A percentile compares a stretch with the other conserved stretches of the same genome.
Evolutionary conservation across 2,797 vertebrate genomes (phyloP).

Genomic region (Gymnoscopelus braueri): DNA sequence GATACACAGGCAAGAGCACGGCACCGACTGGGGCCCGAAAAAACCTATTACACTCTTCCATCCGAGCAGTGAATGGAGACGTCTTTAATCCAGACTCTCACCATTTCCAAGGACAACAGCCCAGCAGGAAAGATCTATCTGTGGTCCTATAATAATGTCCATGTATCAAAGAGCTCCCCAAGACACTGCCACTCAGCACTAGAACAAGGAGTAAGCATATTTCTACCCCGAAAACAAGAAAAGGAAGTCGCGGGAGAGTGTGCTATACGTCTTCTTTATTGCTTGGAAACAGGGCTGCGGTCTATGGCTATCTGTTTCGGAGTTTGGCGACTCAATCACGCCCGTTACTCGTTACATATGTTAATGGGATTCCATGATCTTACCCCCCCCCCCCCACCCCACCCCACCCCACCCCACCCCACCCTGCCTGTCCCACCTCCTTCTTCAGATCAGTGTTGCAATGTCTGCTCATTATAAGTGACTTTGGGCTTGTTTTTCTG

Average conservation of each 20-base stretch:
- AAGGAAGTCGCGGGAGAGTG: conserved; percentile 4
- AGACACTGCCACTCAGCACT: conserved; percentile 68
- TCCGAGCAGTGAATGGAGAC: conserved; percentile 74
- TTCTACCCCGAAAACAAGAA: conserved; percentile 37
- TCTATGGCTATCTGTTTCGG: conserved; percentile 30
- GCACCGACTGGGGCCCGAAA: not conserved
- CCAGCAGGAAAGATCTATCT: conserved; percentile 68
- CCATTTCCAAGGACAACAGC: conserved; percentile 80
- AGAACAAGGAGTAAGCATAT: conserved; percentile 57
- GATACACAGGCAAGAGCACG: too few relatives aligned
- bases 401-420: conserved; percentile 1
- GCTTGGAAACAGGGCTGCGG: conserved; percentile 33
- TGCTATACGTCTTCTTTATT: conserved; percentile 7
- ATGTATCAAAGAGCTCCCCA: conserved; percentile 72
- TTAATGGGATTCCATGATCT: conserved; percentile 37
- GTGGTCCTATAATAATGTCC: conserved; percentile 77
- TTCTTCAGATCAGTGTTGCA: too few relatives aligned
- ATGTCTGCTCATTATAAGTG: too few relatives aligned
- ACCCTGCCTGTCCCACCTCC: not conserved
- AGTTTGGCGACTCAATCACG: conserved; percentile 19
- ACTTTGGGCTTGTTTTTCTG: too few relatives aligned
- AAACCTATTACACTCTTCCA: conserved; percentile 46
- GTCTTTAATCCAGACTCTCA: conserved; percentile 86
- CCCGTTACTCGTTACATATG: conserved; percentile 37
- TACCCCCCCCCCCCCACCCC: not conserved